phyloP scores from a whole-genome alignment of 2,113 vertebrate genomes.

The Gallinago jamesoni region DNA sequence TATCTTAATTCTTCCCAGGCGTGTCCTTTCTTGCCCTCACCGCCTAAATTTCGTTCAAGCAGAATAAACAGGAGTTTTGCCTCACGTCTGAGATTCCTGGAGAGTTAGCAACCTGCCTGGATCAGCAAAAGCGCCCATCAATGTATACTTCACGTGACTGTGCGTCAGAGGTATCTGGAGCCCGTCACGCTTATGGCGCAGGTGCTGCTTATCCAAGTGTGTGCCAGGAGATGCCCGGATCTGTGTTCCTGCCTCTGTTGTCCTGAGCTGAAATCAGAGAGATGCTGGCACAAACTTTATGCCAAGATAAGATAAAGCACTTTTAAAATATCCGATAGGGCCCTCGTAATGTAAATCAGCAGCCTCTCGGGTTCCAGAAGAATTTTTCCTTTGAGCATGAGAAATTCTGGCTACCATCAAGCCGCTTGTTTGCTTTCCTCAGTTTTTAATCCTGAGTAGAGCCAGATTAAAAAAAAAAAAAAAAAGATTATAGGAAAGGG shows the following conservation, averaged over 20 bases:
- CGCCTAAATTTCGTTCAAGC: neutral
- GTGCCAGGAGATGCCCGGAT: neutral
- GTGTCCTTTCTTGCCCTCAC: neutral
- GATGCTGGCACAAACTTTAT: neutral
- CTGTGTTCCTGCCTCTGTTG: neutral
- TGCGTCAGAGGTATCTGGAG: neutral
- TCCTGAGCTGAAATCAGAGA: neutral
- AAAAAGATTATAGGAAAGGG: neutral
- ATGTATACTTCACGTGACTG: neutral
- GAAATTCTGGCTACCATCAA: neutral
- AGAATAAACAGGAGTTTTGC: neutral
- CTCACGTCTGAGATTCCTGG: neutral
- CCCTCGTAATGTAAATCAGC: neutral
- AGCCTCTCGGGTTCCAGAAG: neutral
- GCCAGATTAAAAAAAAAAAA: neutral
- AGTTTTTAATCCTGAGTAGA: neutral
- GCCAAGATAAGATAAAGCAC: neutral
- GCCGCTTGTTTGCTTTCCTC: neutral
- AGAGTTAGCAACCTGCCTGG: neutral
- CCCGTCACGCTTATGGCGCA: neutral
- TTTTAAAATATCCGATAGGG: neutral
- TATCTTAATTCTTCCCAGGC: neutral
- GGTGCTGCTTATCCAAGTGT: neutral
- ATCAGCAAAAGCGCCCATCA: neutral
- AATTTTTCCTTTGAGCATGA: neutral